phyloP scores from a whole-genome alignment of 2,797 vertebrate species.

The Trachurus trachurus region DNA sequence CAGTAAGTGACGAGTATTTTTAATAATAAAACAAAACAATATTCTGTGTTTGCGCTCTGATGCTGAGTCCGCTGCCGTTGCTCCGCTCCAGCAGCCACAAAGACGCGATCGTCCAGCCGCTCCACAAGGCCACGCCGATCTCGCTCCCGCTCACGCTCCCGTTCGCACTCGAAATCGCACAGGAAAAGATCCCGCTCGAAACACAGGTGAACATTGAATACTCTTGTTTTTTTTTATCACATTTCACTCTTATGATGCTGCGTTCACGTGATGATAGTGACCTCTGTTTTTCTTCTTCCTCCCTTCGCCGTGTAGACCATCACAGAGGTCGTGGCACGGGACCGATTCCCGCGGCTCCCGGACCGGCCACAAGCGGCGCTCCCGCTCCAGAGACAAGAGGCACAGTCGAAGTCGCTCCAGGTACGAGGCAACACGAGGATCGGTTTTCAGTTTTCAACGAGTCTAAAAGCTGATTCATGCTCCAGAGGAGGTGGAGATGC shows the following conservation, averaged over 20 bases:
- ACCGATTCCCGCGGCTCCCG: conserved; percentile 87
- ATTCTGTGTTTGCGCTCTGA: background rate
- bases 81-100: conserved; percentile 49
- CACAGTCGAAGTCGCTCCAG: conserved; percentile 90
- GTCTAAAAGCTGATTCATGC: background rate
- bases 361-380: conserved; percentile 88
- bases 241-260: background rate
- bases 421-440: conserved; percentile 67
- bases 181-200: conserved; percentile 93
- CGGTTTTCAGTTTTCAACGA: background rate
- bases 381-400: conserved; percentile 89
- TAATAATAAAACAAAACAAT: background rate
- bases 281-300: background rate
- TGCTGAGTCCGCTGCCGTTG: background rate
- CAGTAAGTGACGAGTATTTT: background rate
- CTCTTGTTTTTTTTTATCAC: background rate
- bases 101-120: conserved; percentile 83
- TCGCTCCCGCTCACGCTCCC: conserved; percentile 88
- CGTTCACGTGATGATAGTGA: background rate
- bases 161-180: conserved; percentile 88
- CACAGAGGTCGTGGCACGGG: conserved; percentile 85
- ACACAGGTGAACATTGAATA: conserved; percentile 85
- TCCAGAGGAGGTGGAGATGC: too few relatives aligned
- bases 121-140: conserved; percentile 79
- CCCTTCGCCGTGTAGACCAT: conserved; percentile 67